These are phyloP conservation scores for Colinus virginianus DNA, from an alignment of 2,113 vertebrate species.

Conservation along the genomic window DNA sequence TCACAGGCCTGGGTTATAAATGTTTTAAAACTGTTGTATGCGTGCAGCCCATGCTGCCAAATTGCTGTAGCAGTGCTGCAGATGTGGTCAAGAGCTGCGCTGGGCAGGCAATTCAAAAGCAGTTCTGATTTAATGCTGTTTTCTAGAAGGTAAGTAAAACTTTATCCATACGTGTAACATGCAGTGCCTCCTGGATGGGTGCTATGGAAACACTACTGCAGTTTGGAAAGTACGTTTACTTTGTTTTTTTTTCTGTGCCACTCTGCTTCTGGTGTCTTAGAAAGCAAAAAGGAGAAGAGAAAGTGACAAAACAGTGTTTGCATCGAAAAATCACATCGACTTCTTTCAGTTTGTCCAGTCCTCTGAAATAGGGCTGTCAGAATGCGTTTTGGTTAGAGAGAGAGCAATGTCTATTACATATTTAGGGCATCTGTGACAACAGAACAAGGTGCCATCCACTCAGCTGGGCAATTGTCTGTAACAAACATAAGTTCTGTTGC, in stretches of 20 bases:
- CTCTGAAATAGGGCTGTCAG: background rate
- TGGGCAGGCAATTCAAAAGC: background rate
- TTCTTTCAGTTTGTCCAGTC: background rate
- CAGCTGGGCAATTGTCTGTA: background rate
- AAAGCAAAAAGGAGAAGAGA: background rate
- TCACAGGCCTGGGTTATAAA: background rate
- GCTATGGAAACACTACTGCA: background rate
- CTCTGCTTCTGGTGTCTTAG: background rate
- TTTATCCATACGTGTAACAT: background rate
- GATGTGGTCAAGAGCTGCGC: background rate
- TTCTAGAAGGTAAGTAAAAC: background rate
- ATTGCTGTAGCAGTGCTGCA: background rate
- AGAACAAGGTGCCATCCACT: background rate
- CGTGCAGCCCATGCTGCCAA: background rate
- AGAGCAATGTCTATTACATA: fast-evolving
- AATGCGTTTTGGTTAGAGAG: background rate
- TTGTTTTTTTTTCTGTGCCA: background rate
- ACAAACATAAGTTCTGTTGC: background rate
- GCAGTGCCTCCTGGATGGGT: background rate
- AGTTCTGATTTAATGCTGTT: background rate
- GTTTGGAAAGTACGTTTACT: background rate
- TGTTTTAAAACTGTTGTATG: background rate
- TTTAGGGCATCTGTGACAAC: background rate
- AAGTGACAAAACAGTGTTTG: background rate
- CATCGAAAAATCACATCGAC: background rate